A percentile compares a stretch with the other conserved stretches of the same genome.
phyloP scores from a whole-genome alignment of 2,888 invertebrate species.

The Caprella mutica region DNA sequence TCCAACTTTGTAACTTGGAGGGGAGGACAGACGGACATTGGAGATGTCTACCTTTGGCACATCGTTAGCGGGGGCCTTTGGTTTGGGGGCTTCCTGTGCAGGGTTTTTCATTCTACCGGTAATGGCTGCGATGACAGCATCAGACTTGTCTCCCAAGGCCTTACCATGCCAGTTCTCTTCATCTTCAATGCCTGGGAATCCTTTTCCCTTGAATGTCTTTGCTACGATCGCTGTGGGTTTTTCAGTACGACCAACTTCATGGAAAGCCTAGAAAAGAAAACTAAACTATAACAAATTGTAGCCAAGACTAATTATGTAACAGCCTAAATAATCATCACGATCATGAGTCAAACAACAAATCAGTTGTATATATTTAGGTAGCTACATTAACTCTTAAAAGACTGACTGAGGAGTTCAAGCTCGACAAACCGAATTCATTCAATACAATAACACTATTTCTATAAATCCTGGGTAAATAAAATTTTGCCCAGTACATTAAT shows the following conservation, averaged over 20 bases:
- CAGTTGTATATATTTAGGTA: too few species aligned
- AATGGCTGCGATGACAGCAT: conserved; percentile 46
- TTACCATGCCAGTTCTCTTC: conserved; percentile 97
- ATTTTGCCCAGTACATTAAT: too few species aligned
- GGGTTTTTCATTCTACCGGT: conserved; percentile 21
- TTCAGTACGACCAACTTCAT: conserved; percentile 61
- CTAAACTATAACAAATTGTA: neutral
- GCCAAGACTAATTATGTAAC: too few species aligned
- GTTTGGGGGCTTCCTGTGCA: conserved; percentile 51
- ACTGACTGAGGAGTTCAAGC: too few species aligned
- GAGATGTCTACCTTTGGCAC: conserved; percentile 63
- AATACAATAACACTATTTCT: too few species aligned
- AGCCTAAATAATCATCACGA: too few species aligned
- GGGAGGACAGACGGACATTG: conserved; percentile 58
- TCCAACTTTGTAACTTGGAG: conserved; percentile 65
- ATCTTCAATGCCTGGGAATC: conserved; percentile 82
- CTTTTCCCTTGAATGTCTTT: conserved; percentile 90
- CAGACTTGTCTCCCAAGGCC: conserved; percentile 71
- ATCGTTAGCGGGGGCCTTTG: conserved; percentile 54
- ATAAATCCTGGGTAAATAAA: too few species aligned
- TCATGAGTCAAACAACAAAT: too few species aligned
- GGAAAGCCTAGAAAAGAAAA: conserved; percentile 52
- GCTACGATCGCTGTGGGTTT: conserved; percentile 88
- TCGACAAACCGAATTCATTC: too few species aligned
- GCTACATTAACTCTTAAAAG: too few species aligned